Conservation (phyloP, 2,888 invertebrate genomes). For the Plemyria rubiginata region DNA sequence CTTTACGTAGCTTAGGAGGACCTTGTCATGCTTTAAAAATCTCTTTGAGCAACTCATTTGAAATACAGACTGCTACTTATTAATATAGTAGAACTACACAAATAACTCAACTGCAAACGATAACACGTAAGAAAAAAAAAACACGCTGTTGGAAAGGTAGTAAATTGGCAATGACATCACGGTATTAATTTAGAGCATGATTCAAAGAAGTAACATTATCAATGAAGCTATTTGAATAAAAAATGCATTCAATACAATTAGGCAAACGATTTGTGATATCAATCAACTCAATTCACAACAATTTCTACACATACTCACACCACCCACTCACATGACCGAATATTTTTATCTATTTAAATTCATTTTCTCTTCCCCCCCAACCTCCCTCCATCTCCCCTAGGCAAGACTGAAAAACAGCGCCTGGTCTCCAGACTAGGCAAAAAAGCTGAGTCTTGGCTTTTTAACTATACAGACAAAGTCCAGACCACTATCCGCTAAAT, state of each 20-base stretch:
- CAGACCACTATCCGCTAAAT: too few species aligned
- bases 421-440: too few species aligned
- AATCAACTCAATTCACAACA: too few species aligned
- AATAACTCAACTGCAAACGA: not conserved
- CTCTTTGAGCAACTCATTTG: conserved; percentile 6
- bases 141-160: conserved; percentile 18
- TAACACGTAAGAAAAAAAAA: not conserved
- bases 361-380: too few species aligned
- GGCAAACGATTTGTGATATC: conserved; percentile 6
- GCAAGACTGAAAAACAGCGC: too few species aligned
- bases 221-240: conserved; percentile 5
- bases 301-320: too few species aligned
- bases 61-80: conserved; percentile 6
- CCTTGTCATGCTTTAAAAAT: not conserved
- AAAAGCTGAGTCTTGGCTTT: too few species aligned
- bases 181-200: conserved; percentile 3
- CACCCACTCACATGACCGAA: too few species aligned
- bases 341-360: too few species aligned
- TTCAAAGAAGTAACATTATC: conserved; percentile 11
- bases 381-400: too few species aligned
- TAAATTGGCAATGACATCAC: conserved; percentile 15
- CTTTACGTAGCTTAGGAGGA: not conserved
- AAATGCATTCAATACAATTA: conserved; percentile 4
- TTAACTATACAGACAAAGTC: too few species aligned
- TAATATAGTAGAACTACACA: conserved; percentile 10